Evolutionary conservation across 2,113 vertebrate genomes (phyloP), one percentile per base, ranked within the genome.

Genomic region (Apaloderma vittatum): DNA sequence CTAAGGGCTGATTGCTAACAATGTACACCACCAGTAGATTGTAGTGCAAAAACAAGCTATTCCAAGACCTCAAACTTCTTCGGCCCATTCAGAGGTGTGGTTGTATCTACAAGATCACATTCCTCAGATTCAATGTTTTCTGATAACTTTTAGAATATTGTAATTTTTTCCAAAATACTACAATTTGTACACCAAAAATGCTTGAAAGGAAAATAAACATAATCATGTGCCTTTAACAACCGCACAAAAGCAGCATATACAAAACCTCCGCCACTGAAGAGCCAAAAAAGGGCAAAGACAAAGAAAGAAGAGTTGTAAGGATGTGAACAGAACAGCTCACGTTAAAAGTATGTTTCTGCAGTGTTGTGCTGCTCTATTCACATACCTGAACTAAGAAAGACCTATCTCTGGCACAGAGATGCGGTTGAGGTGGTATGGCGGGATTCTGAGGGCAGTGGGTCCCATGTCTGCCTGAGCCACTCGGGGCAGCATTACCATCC

Each of bases 391-490:
- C 11, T 65, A 24, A 54, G 51, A 54, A 6, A 83, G 32, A 49
- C 5, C 27, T 23, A 0, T 6, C 16, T 76, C 26, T n/a, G 66
- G 26, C 49, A 51, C 15, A 72, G 46, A 74, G 52, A 12, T 3
- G 10, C 15, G 15, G 12, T 3, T 45, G 66, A 37, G 40, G 30
- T 0, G 4, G 46, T 16, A 20, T 2, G 3, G 57, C 30, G 58
- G 57, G n/a, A 72, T 22, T 26, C 46, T 3, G 8, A 72, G 23
- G 34, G 9, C 9, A 32, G 4, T 14, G 29, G 36, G 40, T 11
- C 51, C 22, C 21, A 3, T 1, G 0, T n/a, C 24, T 51, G 22
- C n/a, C 34, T 75, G 45, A 45, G 32, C 32, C 22, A 1, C 15
- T 27, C 48, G 5, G 17, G 16, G 36, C 20, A 65, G 19, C 54